A percentile compares a stretch with the other conserved stretches of the same genome.
These are phyloP conservation scores for Rhadina sibilatrix DNA, from an alignment of 2,113 vertebrate species.

Conservation along the genomic window DNA sequence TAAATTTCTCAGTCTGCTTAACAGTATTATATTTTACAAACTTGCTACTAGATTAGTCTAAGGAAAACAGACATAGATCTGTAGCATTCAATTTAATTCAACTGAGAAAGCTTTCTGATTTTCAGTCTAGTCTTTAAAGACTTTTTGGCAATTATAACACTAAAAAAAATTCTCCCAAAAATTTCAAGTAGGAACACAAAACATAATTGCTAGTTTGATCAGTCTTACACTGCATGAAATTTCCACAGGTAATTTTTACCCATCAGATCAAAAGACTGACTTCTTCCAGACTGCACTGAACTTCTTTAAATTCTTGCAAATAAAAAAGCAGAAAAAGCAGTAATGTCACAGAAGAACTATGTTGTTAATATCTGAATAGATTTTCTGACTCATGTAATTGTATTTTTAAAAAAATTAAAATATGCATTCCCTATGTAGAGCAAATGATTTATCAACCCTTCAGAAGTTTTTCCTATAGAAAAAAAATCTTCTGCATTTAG, in stretches of 20 bases:
- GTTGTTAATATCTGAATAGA: not conserved
- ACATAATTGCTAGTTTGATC: not conserved
- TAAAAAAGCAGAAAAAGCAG: not conserved
- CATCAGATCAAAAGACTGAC: not conserved
- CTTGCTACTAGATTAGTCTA: not conserved
- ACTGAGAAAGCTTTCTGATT: not conserved
- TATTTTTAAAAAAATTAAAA: not conserved
- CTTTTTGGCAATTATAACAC: not conserved
- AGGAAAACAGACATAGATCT: not conserved
- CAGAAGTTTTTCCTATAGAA: not conserved
- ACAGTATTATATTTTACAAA: not conserved
- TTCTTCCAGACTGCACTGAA: not conserved
- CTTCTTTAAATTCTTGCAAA: not conserved
- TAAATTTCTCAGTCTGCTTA: not conserved
- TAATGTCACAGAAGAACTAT: not conserved
- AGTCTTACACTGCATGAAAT: not conserved
- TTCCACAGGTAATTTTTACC: not conserved
- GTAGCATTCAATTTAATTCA: not conserved
- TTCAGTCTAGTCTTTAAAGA: not conserved
- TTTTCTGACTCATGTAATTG: not conserved
- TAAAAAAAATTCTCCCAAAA: not conserved
- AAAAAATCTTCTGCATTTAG: not conserved
- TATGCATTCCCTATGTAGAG: not conserved
- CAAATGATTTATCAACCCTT: not conserved
- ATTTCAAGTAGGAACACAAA: not conserved